Conservation (phyloP, 2,113 vertebrate species). For the Saccopteryx bilineata region DNA sequence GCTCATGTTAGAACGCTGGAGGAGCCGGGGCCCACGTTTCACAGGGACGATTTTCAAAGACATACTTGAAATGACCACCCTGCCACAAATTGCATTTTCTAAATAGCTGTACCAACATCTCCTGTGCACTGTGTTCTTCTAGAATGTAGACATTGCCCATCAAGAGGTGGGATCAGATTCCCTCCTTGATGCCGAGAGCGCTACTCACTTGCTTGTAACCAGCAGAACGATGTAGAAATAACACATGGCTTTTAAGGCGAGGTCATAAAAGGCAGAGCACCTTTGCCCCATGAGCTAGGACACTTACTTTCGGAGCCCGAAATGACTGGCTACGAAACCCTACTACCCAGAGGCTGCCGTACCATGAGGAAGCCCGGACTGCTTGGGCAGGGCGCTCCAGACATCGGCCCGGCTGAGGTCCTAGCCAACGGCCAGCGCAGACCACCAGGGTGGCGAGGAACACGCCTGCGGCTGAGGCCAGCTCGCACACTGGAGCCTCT, state of each 20-base stretch:
- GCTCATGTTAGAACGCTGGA: background rate
- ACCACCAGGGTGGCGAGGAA: background rate
- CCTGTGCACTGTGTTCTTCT: background rate
- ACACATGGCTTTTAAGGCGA: accelerated
- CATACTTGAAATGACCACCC: background rate
- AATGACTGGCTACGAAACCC: background rate
- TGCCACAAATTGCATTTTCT: background rate
- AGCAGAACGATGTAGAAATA: background rate
- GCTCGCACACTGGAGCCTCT: background rate
- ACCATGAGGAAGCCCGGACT: background rate
- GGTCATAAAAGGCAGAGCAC: background rate
- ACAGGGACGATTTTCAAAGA: background rate
- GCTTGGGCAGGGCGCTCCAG: accelerated
- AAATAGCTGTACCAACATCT: background rate
- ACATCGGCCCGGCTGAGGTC: background rate
- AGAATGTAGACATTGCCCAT: accelerated
- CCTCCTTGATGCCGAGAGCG: background rate
- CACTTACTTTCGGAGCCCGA: background rate
- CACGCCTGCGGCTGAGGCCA: background rate
- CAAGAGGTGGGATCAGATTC: background rate
- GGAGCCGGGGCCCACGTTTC: too few relatives aligned
- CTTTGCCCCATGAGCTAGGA: background rate
- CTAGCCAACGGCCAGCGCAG: background rate
- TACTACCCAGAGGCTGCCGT: background rate
- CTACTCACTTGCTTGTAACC: background rate